Evolutionary conservation across 2,797 vertebrate genomes (phyloP).

Genomic region (Coendou prehensilis): DNA sequence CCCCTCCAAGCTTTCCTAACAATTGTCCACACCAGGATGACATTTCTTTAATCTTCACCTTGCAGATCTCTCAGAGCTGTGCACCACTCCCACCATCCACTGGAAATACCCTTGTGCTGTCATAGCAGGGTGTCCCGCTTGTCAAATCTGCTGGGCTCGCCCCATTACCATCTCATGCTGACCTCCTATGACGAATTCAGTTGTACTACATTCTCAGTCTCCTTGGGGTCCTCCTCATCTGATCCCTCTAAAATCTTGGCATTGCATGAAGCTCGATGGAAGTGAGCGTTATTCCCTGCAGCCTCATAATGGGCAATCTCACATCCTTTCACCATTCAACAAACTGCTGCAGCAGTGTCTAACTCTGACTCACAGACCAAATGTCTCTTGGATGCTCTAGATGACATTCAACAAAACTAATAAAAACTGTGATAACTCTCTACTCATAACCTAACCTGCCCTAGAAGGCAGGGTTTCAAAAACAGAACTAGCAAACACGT

Average conservation of each 20-base stretch:
- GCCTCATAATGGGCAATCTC: not conserved
- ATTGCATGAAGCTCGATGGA: not conserved
- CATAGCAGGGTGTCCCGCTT: not conserved
- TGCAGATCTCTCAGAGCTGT: not conserved
- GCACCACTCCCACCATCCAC: not conserved
- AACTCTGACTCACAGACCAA: not conserved
- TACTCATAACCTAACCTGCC: not conserved
- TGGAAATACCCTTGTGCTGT: not conserved
- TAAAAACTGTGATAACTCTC: not conserved
- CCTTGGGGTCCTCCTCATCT: not conserved
- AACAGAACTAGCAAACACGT: not conserved
- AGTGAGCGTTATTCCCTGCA: not conserved
- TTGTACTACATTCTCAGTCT: not conserved
- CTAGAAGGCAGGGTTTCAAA: not conserved
- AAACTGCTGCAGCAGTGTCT: not conserved
- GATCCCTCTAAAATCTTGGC: not conserved
- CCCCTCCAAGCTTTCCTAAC: not conserved
- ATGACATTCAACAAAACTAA: slow-evolving; percentile 21
- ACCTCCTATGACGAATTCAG: not conserved
- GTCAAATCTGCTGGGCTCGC: not conserved
- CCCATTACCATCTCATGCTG: not conserved
- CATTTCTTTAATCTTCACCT: not conserved
- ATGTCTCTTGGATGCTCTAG: not conserved
- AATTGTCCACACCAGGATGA: not conserved
- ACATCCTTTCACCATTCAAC: not conserved